Base-by-base conservation (phyloP, 2,797 vertebrate species). In the Kryptopterus vitreolus region DNA sequence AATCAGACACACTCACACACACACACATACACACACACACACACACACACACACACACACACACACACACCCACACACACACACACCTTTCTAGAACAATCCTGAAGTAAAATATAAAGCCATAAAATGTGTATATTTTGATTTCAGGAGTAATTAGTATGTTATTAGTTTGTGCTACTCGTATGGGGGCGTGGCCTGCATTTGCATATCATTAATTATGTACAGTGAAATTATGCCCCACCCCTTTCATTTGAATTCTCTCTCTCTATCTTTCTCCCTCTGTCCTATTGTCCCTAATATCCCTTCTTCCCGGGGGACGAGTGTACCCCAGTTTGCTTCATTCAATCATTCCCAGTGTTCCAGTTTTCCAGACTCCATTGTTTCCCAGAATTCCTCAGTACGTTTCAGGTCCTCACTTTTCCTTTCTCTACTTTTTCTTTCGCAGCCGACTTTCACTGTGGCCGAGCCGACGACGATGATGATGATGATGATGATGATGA, bases 1-100 rank as follows among this genome's bases (percentile, higher is more conserved):
- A 24, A 38, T 24, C 38, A 24, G 24, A 24, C 38, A 46, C 35
- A 3, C 3, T n/a, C 62, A n/a, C 62, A 65, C 35, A n/a, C 62
- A 63, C 61, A 22, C 20, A 31, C 61, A 63, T 63, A 53, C 31
- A 63, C 20, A n/a, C 35, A 24, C 63, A 43, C 63, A 66, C 63
- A 43, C 35, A 24, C 65, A 46, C 65, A 68, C 12, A 24, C 12
- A 24, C 22, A 38, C 16, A 33, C 61, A 62, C 59, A 33, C 59
- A 31, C 26, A 61, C 58, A 61, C 24, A 59, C 13, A n/a, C 53
- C 7, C 53, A n/a, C 46, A 10, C 46, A 48, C 0, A 52, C 4
- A 3, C 20, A 16, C 8, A 3, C 10, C 22, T 10, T 12, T 57
- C n/a, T n/a, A n/a, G n/a, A n/a, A n/a, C n/a, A n/a, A 57, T 10